Percentiles rank a stretch among this genome's conserved stretches.
Evolutionary conservation across 2,888 invertebrate genomes (phyloP).

Genomic region (Pseudoips prasinana): DNA sequence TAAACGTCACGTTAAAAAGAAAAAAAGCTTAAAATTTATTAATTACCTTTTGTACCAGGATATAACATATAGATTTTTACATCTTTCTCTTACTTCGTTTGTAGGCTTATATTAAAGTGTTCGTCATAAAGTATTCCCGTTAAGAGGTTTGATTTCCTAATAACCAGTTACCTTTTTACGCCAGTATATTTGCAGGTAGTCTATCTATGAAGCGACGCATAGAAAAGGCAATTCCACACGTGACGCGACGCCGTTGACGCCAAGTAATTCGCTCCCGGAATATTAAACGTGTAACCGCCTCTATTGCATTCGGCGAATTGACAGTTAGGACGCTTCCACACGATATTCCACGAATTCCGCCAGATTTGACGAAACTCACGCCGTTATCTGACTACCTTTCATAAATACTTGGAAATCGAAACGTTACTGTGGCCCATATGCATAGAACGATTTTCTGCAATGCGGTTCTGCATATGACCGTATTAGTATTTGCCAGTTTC

Average conservation of each 20-base stretch:
- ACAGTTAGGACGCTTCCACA: slow-evolving; percentile 19
- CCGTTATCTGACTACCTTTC: background rate
- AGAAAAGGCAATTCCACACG: slow-evolving; percentile 39
- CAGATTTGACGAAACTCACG: background rate
- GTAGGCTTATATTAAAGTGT: no score
- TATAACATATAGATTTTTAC: no score
- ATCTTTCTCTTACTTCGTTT: no score
- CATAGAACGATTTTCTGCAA: background rate
- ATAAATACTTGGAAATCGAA: background rate
- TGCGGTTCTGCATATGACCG: background rate
- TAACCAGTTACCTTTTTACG: no score
- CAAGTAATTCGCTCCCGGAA: slow-evolving; percentile 32
- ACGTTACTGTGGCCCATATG: background rate
- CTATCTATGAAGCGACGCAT: slow-evolving; percentile 32
- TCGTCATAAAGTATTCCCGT: no score
- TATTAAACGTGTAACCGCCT: slow-evolving; percentile 32
- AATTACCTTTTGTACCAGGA: no score
- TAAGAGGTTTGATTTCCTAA: no score
- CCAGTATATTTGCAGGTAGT: slow-evolving; percentile 20
- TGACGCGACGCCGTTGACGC: slow-evolving; percentile 28
- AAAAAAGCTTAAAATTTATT: no score
- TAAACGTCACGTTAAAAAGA: no score
- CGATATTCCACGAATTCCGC: background rate
- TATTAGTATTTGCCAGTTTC: background rate
- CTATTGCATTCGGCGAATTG: slow-evolving; percentile 25